Conservation (phyloP, 2,113 vertebrate genomes). For the Aegithalos caudatus region DNA sequence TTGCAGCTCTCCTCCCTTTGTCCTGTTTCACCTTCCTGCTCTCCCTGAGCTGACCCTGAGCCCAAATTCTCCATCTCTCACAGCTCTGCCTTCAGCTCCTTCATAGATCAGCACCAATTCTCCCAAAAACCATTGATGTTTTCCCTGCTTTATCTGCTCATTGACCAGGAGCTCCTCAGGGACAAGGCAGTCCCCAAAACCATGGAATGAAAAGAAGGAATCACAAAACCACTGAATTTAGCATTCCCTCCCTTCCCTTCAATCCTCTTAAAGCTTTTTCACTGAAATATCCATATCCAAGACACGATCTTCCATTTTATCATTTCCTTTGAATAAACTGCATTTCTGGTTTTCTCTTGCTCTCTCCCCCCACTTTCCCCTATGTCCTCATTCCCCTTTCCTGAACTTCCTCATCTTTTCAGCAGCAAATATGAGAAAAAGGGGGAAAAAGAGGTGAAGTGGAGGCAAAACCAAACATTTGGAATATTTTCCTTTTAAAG, state of each 20-base stretch:
- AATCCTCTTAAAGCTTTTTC: neutral
- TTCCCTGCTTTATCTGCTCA: neutral
- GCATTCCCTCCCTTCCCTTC: neutral
- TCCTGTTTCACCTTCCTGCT: neutral
- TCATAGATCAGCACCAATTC: neutral
- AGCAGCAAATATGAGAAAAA: neutral
- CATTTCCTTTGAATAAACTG: neutral
- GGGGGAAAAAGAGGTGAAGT: neutral
- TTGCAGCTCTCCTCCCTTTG: neutral
- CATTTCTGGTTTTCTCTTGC: neutral
- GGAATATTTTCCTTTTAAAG: neutral
- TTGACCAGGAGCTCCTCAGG: neutral
- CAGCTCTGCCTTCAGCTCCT: neutral
- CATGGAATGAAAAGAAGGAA: rapidly evolving
- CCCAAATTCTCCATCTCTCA: neutral
- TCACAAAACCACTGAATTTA: rapidly evolving
- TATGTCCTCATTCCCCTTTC: neutral
- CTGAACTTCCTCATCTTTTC: neutral
- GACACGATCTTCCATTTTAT: neutral
- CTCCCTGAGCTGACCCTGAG: neutral
- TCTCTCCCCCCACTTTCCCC: neutral
- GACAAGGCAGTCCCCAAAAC: neutral
- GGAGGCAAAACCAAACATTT: neutral
- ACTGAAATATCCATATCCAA: neutral
- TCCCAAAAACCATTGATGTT: rapidly evolving